Conservation (phyloP, 2,888 invertebrate genomes). For the Argyra leucocephala region DNA sequence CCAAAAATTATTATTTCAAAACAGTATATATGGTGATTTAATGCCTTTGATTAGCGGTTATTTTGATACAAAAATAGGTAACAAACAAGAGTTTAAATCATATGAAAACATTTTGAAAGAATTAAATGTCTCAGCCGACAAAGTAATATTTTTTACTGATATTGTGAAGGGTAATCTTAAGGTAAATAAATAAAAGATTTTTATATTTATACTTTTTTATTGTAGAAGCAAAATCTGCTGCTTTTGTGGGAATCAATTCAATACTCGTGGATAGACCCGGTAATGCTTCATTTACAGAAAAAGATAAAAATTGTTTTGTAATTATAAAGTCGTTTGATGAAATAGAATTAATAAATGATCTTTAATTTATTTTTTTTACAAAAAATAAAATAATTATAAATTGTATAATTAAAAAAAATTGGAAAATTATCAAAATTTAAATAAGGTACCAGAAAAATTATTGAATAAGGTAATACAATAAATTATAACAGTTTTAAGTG, state of each 20-base stretch:
- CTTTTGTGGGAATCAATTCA: conserved; percentile 58
- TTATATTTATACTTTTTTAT: conserved; percentile 21
- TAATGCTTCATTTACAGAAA: conserved; percentile 59
- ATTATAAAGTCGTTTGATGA: conserved; percentile 56
- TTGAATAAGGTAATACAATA: too few relatives aligned
- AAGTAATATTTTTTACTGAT: conserved; percentile 81
- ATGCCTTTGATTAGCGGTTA: conserved; percentile 61
- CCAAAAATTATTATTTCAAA: conserved; percentile 75
- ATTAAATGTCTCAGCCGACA: conserved; percentile 50
- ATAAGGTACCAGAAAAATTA: too few relatives aligned
- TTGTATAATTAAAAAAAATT: too few relatives aligned
- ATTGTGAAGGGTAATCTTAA: conserved; percentile 57
- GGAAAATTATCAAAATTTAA: too few relatives aligned
- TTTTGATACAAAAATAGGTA: conserved; percentile 79
- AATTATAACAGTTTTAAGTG: too few relatives aligned
- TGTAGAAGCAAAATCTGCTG: conserved; percentile 77
- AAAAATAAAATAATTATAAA: too few relatives aligned
- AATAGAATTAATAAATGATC: conserved; percentile 24
- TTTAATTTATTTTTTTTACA: background rate
- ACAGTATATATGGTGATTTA: conserved; percentile 69
- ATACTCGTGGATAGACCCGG: conserved; percentile 69
- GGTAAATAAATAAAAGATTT: too few relatives aligned
- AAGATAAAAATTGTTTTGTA: conserved; percentile 48
- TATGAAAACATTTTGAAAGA: conserved; percentile 67
- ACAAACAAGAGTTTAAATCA: conserved; percentile 67